Evolutionary conservation across 1,140 invertebrate genomes (phyloP).

Genomic region (Bicyclus anynana): DNA sequence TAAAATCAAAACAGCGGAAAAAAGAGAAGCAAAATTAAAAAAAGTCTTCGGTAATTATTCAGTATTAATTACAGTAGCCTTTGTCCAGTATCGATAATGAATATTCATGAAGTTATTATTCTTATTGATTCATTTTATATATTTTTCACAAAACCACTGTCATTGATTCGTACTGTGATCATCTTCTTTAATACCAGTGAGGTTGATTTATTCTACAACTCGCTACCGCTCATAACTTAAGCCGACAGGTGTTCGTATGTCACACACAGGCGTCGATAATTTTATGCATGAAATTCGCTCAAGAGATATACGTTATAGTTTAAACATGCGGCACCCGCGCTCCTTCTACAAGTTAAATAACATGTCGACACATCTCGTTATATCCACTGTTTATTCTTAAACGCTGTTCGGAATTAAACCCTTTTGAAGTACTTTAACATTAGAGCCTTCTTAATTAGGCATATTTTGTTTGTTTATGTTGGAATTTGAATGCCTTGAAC

Average conservation of each 20-base stretch:
- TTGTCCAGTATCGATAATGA: too few relatives aligned
- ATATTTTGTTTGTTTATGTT: neutral
- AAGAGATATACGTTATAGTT: conserved; percentile 33
- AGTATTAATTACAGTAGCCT: too few relatives aligned
- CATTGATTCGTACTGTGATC: too few relatives aligned
- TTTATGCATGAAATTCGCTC: conserved; percentile 68
- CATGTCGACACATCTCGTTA: conserved; percentile 15
- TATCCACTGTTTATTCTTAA: neutral
- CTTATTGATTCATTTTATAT: too few relatives aligned
- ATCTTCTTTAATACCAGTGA: too few relatives aligned
- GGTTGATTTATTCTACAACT: neutral
- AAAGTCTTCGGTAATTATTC: too few relatives aligned
- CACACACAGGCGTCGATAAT: conserved; percentile 55
- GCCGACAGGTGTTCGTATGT: conserved; percentile 51
- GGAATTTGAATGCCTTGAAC: neutral
- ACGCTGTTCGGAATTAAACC: neutral
- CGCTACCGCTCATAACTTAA: conserved; percentile 22
- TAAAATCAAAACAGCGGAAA: too few relatives aligned
- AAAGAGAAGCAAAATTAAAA: too few relatives aligned
- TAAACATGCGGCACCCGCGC: conserved; percentile 23
- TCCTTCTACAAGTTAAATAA: conserved; percentile 27
- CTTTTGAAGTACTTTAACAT: neutral
- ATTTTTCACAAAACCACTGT: too few relatives aligned
- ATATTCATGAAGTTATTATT: too few relatives aligned
- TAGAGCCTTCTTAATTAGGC: neutral